Evolutionary conservation across 2,113 vertebrate species (phyloP), one percentile per base, ranked within the genome.

Genomic region (Scartelaos histophorus): DNA sequence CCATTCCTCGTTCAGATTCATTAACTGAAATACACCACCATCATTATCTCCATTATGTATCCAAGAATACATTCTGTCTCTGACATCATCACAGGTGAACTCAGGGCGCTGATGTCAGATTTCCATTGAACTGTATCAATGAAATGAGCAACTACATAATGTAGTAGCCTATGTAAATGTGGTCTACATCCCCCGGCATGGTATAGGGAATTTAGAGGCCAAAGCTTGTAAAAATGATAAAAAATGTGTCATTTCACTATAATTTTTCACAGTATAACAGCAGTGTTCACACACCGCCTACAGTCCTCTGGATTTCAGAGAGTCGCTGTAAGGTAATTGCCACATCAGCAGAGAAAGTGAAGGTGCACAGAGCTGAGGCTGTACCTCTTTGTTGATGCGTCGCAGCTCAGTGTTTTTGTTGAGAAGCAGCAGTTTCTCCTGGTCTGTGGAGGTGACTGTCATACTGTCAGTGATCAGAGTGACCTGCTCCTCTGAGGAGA

Each of bases 1-100:
- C 95, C 95, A 95, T 67, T 95, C 93, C 72, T 93, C 93, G 43
- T 95, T 95, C 72, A 95, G 87, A 84, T 94, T 94, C 94, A 95
- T 92, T 85, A 95, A 86, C 94, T 95, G 82, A 46, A 81, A 82
- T 66, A 85, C 66, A 90, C 7, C 73, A 81, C 45, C 74, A 74
- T 57, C 71, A 74, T 35, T 70, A 58, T 45, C 58, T 80, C 56
- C 24, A 66, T 22, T 21, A n/a, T 67, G 34, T 21, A 64, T 38
- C 29, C 56, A 70, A 51, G 35, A 67, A 49, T 21, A 68, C 12
- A n/a, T 25, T 19, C 64, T 66, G 61, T 69, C 54, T 72, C 53
- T 38, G n/a, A 56, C 13, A 56, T n/a, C 60, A 35, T 22, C 15
- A 43, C 13, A 76, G 54, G 24, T 74, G 21, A 72, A 72, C 57